Evolutionary conservation across 2,113 vertebrate species (phyloP), one percentile per base, ranked within the genome.

Genomic region (Nothoprocta pentlandii): DNA sequence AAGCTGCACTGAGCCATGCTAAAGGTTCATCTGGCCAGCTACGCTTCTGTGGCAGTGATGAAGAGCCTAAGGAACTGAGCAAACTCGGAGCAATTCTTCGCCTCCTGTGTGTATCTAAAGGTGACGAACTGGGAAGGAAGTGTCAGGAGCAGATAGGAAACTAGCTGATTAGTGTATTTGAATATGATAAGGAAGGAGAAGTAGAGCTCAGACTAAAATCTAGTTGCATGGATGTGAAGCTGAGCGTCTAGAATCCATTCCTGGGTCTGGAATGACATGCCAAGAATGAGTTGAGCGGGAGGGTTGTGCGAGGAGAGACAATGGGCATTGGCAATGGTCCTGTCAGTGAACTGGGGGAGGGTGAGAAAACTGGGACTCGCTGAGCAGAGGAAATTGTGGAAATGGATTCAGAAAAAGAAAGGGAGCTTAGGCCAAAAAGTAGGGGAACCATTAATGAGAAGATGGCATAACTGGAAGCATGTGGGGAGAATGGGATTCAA

Each of bases 61-160:
- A 7, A n/a, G 42, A 53, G 51, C 16, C 14, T 69, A 10, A 8
- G 32, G 44, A n/a, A 15, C 67, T 34, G 44, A 67, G 54, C 73
- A 71, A 39, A 90, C 47, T 8, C 4, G 39, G 58, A 7, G 62
- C 39, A 51, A 74, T 78, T 90, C 32, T 70, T 75, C 53, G 79
- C 11, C 87, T 73, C 39, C 36, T 51, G 0, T 2, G 0, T 25
- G 76, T 42, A 9, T 39, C 49, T 0, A 1, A 17, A 17, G 15
- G 49, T 69, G 70, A 73, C 34, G 62, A 56, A 54, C 23, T 39
- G 42, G 51, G 25, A 17, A 64, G 70, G 76, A 68, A 68, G 7
- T 87, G 79, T 63, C 53, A 16, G 74, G 68, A 64, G 44, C 41
- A 28, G 41, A 49, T 41, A 41, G 79, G n/a, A 74, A 64, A 10